Base-by-base conservation (phyloP, 2,113 vertebrate genomes). In the Sceloporus tristichus region DNA sequence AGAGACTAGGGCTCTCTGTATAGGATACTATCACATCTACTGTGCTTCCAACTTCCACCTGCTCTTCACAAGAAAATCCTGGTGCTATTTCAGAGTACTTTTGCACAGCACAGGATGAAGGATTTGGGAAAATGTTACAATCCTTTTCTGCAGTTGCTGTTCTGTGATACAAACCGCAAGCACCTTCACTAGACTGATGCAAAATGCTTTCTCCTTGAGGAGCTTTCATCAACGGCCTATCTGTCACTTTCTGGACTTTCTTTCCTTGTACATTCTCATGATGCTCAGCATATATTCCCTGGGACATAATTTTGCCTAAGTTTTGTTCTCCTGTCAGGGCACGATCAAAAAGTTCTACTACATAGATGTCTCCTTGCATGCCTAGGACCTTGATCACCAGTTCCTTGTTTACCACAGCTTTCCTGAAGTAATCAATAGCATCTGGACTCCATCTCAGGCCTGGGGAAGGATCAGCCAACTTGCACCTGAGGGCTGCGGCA, bases 11-110 rank as follows among this genome's bases (percentile, higher is more conserved):
- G 90, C 92, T 98, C 92, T 98, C 95, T 53, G 97, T 90, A 79
- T 92, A 96, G 0, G 98, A 98, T 80, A 99, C 98, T 14, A 42
- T 88, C 53, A 99, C 98, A 84, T 98, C 96, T 42, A 99, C 92
- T 9, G 98, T 96, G 91, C 96, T 98, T 91, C 99, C 98, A 29
- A 98, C 97, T 83, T 97, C 91, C 93, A 99, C 95, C 2, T 95
- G 92, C 59, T 54, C 90, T 85, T 91, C 77, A 0, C 59, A 87
- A 85, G 42, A 82, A 19, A 23, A 92, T 2, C 75, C 78, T 68
- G 90, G 80, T 62, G 86, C 93, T 66, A 89, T 91, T 86, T 94
- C 91, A 59, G 91, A 85, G 38, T 92, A 91, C 74, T 87, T 92
- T 59, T 89, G 92, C 9, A 21, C 59, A n/a, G 62, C 40, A 53